Evolutionary conservation across 64 coral and sea anemone genomes (phyloP), one percentile per base, ranked within the genome.

Genomic region (Anthopleura sola): DNA sequence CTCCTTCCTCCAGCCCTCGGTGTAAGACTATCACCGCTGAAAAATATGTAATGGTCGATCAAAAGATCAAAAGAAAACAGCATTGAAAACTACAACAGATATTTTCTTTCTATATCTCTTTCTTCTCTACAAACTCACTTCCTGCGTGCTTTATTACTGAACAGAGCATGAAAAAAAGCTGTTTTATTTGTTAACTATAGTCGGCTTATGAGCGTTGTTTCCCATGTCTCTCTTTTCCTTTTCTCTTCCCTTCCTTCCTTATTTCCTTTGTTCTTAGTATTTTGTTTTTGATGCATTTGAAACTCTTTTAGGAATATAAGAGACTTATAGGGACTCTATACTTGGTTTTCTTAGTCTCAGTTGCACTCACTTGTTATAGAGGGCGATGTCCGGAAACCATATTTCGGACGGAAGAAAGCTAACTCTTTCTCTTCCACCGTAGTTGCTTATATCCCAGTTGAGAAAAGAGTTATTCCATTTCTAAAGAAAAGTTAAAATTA

Each of bases 351-450:
- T 56, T 21, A n/a, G n/a, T n/a, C n/a, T n/a, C n/a, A n/a, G 17
- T 57, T 57, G 46, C 18, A 57, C 55, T 57, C 55, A 90, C 88
- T 90, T 90, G 88, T 90, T 90, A 28, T 58, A 78, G 44, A 90
- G 82, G n/a, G 88, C 82, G 21, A 90, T 90, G 31, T 90, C 88
- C 23, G 88, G 88, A 9, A 90, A 82, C 88, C 88, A 90, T 66
- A 90, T 31, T 36, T 90, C 88, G 1, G 54, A 29, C 0, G 88
- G 88, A 0, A 84, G 44, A 85, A 90, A 90, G 24, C 78, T 68
- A 18, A 90, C 82, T 15, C 68, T 32, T 0, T 6, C 12, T 15
- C 55, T 54, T 10, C 82, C 82, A 38, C 82, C 82, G 53, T 84
- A 90, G 13, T 77, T 36, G 0, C 38, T n/a, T 18, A 51, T 15